A percentile compares a stretch with the other conserved stretches of the same genome.
Evolutionary conservation across 2,797 vertebrate genomes (phyloP).

Genomic region (Lithobates sylvaticus): DNA sequence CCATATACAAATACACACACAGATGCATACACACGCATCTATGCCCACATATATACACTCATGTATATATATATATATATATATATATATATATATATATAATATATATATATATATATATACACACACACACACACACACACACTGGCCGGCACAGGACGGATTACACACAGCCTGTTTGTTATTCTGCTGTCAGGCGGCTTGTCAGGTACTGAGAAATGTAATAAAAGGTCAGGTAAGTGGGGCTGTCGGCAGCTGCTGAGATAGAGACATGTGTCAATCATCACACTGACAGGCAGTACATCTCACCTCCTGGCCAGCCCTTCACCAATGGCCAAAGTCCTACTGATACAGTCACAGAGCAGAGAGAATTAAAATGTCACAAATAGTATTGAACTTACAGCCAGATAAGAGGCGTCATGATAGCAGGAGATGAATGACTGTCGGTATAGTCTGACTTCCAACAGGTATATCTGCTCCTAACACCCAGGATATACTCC

Average conservation of each 20-base stretch:
- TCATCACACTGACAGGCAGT: conserved; percentile 21
- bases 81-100: too few species aligned
- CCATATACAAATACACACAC: too few species aligned
- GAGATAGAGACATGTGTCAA: conserved; percentile 54
- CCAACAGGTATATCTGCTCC: conserved; percentile 44
- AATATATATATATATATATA: too few species aligned
- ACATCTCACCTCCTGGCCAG: conserved; percentile 27
- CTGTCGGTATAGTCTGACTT: conserved; percentile 37
- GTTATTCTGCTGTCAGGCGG: conserved; percentile 30
- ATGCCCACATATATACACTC: too few species aligned
- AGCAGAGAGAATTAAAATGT: conserved; percentile 53
- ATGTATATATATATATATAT: too few species aligned
- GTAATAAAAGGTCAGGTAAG: conserved; percentile 51
- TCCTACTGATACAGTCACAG: background rate
- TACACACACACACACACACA: too few species aligned
- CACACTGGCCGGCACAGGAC: conserved; percentile 8
- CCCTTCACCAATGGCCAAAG: conserved; percentile 41
- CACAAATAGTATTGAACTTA: conserved; percentile 39
- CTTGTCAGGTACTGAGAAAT: conserved; percentile 42
- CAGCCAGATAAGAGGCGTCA: conserved; percentile 47
- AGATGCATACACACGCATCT: too few species aligned
- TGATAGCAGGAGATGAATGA: conserved; percentile 21
- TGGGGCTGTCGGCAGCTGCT: background rate
- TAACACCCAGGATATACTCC: background rate
- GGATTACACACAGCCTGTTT: conserved; percentile 45